These are phyloP conservation scores for Therioaphis trifolii DNA, from an alignment of 2,888 invertebrate species.

Conservation along the genomic window DNA sequence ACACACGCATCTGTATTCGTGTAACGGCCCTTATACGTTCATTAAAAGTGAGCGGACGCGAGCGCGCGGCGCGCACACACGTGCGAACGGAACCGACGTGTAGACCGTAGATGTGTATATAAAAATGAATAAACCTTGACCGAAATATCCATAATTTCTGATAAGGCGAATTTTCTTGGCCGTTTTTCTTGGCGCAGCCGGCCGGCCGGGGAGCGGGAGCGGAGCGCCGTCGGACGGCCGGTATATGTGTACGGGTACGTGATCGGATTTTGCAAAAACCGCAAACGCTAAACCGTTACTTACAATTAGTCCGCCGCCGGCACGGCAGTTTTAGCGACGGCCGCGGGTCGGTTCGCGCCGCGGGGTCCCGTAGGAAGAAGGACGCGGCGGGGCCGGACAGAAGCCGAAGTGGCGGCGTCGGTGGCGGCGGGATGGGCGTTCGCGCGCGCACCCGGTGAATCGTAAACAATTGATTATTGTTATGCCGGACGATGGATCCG, in stretches of 20 bases:
- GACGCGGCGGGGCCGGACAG: background rate
- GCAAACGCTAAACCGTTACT: constrained; percentile 44
- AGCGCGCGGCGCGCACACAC: too few species aligned
- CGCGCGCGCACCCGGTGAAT: constrained; percentile 11
- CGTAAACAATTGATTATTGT: constrained; percentile 59
- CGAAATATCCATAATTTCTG: constrained; percentile 50
- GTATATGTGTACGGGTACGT: constrained; percentile 29
- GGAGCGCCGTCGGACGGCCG: background rate
- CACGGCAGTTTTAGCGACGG: too few species aligned
- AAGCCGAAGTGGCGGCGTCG: background rate
- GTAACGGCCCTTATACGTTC: too few species aligned
- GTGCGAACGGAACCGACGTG: background rate
- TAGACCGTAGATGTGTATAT: too few species aligned
- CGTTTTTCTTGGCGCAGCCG: background rate
- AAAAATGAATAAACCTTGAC: constrained; percentile 9
- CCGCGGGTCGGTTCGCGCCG: background rate
- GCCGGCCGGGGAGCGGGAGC: background rate
- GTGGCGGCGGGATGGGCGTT: constrained; percentile 4
- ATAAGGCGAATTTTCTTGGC: constrained; percentile 31
- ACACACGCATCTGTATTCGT: too few species aligned
- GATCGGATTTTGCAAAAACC: constrained; percentile 48
- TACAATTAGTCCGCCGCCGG: constrained; percentile 40
- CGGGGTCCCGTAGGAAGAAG: background rate
- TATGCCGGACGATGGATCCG: constrained; percentile 58
- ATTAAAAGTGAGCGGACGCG: constrained; percentile 22